A percentile compares a stretch with the other conserved stretches of the same genome.
phyloP scores from a whole-genome alignment of 2,113 vertebrate species.

The rat (Rattus norvegicus) region GRCr8 NC_086023.1:142107001-142107500 shows the following conservation, averaged over 20 bases:
- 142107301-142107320: not conserved
- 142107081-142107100: not conserved
- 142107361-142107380: slow-evolving; percentile 39
- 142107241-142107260: not conserved
- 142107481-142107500: not conserved
- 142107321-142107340: not conserved
- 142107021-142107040: not conserved
- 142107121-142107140: not conserved
- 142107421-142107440: slow-evolving; percentile 46
- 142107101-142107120: not conserved
- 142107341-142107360: not conserved
- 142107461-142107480: not conserved
- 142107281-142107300: not conserved
- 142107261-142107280: not conserved
- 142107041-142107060: not conserved
- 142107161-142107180: not conserved
- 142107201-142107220: not conserved
- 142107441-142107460: not conserved
- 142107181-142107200: not conserved
- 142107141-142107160: not conserved
- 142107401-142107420: slow-evolving; percentile 62
- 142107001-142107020: not conserved
- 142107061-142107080: not conserved
- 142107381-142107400: slow-evolving; percentile 55
- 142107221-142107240: slow-evolving; percentile 55